Base-by-base conservation (phyloP, 1,140 invertebrate genomes). In the Calephelis virginiensis region DNA sequence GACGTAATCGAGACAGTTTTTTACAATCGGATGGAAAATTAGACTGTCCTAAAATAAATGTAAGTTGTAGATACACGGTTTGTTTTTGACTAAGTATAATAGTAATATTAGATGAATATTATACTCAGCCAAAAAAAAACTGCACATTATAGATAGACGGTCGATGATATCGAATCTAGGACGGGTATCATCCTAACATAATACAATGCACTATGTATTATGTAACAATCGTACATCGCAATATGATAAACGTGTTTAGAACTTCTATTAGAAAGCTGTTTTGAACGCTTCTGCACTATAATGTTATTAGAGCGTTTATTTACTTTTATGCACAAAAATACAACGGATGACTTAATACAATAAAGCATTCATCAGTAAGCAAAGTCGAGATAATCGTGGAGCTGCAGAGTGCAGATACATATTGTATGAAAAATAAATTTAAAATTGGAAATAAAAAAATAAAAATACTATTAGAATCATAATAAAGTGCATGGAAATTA, bases 161-260 rank as follows among this genome's bases (percentile, higher is more conserved):
- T 71, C 64, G 46, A 61, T 53, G 62, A 65, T 64, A 63, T 71
- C 68, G 69, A 66, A 76, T 69, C 70, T 76, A 61, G 75, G 72
- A 53, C 74, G 67, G 45, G 47, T 59, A 70, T 74, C 70, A 72
- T 77, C 70, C 70, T 66, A 61, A 64, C 43, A 61, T 43, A 43
- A 47, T 50, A 68, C 67, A 68, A 64, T 64, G 56, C 67, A 68
- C 63, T 61, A n/a, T 59, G 37, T 59, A 66, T 74, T 74, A 74
- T 71, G 75, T 64, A 77, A 77, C 63, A 43, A 61, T 61, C 60
- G 49, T 62, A 63, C 50, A 46, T 67, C 66, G 65, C n/a, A n/a
- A n/a, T 68, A 72, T 75, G n/a, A 37, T 37, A 59, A 59, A 59
- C 56, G 56, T 59, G 56, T 13, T 40, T 59, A 59, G 56, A 59